Base-by-base conservation (phyloP, 2,113 vertebrate genomes). In the Gasterosteus nipponicus region DNA sequence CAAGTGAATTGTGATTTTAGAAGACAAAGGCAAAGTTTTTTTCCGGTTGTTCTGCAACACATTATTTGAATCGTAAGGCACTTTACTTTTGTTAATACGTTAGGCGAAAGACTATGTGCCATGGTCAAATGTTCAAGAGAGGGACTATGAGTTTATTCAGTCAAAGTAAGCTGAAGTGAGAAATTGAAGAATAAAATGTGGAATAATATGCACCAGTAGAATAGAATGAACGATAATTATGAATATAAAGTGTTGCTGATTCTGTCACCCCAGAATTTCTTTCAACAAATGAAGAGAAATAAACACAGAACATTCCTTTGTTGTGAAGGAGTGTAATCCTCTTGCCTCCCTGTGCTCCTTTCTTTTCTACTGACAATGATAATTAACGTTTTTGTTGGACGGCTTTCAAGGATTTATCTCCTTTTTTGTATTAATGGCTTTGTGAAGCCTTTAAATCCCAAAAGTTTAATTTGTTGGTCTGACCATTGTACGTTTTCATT, bases 311-410 rank as follows among this genome's bases (percentile, higher is more conserved):
- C 81, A 83, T 89, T 91, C 77, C 79, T 91, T 87, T 93, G 87
- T 90, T 94, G 89, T 92, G 90, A 93, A 90, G 88, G 84, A 89
- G 90, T 90, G 88, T 94, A 94, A 94, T 94, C 94, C 93, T 93
- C 91, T 93, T 86, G 88, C 89, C 80, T 94, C 83, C 77, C 89
- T 73, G 86, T 91, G 85, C 89, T 94, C 92, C 90, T 93, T 93
- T 93, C 90, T 93, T 90, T 92, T 93, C 91, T 90, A 85, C 86
- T 91, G 91, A 92, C 92, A 87, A 90, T 92, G 91, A 93, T 94
- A 94, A 94, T 95, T 94, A 91, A 91, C 89, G 90, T 93, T 94
- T 94, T 92, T 93, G 90, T 94, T 93, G 87, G 88, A 90, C 89
- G 82, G 92, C 92, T 93, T 94, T 94, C 93, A 93, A 93, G 91